Percentiles rank a stretch among this genome's conserved stretches.
Evolutionary conservation across 2,888 invertebrate genomes (phyloP).

Genomic region (Oligia latruncula): DNA sequence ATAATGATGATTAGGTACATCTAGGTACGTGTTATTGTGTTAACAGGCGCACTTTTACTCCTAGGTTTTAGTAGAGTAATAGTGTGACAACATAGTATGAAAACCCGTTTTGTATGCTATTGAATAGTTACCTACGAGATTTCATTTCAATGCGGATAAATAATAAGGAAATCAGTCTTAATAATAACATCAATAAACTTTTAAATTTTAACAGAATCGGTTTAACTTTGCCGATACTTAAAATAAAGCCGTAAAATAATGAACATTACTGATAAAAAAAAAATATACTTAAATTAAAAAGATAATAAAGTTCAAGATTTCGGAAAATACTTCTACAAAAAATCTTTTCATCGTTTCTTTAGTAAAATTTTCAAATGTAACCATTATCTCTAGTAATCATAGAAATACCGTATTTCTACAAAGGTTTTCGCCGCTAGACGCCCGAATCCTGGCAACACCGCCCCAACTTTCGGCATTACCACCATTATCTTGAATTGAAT

Average conservation of each 20-base stretch:
- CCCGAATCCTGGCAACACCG: conserved; percentile 34
- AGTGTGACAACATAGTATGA: no score
- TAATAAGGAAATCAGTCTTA: background rate
- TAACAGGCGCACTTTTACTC: background rate
- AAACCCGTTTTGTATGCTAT: no score
- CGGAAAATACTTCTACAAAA: background rate
- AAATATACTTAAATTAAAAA: background rate
- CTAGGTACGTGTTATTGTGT: background rate
- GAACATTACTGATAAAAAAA: background rate
- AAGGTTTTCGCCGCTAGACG: conserved; percentile 20
- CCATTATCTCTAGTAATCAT: conserved; percentile 5
- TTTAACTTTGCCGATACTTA: background rate
- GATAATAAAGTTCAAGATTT: background rate
- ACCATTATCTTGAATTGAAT: conserved; percentile 61
- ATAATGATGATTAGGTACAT: no score
- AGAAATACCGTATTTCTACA: conserved; percentile 31
- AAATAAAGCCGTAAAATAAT: background rate
- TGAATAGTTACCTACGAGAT: background rate
- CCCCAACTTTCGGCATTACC: conserved; percentile 56
- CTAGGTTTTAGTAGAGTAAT: no score
- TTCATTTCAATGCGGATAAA: background rate
- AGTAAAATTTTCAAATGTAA: background rate
- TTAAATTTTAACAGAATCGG: background rate
- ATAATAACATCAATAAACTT: background rate
- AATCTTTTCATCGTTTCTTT: background rate